A percentile compares a stretch with the other conserved stretches of the same genome.
Conservation (phyloP, 2,113 vertebrate genomes). For the Elephantulus edwardii region DNA sequence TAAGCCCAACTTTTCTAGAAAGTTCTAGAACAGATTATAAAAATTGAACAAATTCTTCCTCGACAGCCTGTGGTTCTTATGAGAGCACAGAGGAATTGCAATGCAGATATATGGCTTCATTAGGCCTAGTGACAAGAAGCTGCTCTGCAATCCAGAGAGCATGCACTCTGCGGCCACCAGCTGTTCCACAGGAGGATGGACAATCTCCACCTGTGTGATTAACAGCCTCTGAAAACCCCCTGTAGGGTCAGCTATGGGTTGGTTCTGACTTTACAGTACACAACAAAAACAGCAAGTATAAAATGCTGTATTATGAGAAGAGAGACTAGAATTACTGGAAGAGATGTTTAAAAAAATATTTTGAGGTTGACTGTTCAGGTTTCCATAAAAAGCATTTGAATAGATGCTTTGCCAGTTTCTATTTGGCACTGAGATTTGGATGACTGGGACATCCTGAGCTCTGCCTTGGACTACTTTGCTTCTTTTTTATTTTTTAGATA, state of each 20-base stretch:
- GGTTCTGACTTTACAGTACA: too few species aligned
- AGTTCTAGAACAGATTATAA: not conserved
- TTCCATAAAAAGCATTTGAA: not conserved
- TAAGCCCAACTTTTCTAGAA: not conserved
- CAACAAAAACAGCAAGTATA: too few species aligned
- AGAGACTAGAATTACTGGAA: not conserved
- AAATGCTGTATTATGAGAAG: not conserved
- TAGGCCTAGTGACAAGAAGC: too few species aligned
- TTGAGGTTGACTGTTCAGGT: not conserved
- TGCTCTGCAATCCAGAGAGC: too few species aligned
- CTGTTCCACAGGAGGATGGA: too few species aligned
- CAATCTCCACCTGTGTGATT: too few species aligned
- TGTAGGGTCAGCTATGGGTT: too few species aligned
- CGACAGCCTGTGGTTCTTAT: not conserved
- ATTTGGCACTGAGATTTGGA: constrained; percentile 19
- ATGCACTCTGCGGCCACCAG: too few species aligned
- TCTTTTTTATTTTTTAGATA: too few species aligned
- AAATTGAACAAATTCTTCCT: not conserved
- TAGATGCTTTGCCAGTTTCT: not conserved
- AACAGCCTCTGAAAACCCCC: too few species aligned
- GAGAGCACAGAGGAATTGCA: not conserved
- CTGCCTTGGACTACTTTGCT: not conserved
- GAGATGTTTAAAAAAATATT: not conserved
- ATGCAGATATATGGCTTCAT: not conserved
- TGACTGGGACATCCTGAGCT: not conserved